Evolutionary conservation across 1,140 invertebrate genomes (phyloP).

Genomic region (Helicoverpa zea): DNA sequence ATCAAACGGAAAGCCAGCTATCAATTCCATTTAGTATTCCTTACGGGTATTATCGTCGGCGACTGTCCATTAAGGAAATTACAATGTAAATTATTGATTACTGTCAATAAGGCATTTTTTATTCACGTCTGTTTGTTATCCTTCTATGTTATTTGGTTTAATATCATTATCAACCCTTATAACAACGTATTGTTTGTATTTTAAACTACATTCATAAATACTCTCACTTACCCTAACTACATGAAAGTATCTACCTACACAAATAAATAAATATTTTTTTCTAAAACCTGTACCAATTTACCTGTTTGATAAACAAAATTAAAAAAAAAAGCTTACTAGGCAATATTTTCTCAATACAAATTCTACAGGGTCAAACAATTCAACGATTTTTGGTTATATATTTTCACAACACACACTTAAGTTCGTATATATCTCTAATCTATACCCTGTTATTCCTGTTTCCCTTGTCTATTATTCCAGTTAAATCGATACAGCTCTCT

Average conservation of each 20-base stretch:
- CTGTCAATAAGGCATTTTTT: neutral
- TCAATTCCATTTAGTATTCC: neutral
- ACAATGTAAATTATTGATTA: constrained; percentile 12
- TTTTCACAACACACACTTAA: neutral
- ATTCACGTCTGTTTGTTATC: too few species aligned
- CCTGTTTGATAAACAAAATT: neutral
- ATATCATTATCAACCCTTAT: too few species aligned
- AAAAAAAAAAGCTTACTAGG: neutral
- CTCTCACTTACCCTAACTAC: too few species aligned
- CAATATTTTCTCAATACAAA: too few species aligned
- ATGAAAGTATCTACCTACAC: too few species aligned
- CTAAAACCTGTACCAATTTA: too few species aligned
- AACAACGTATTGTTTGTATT: too few species aligned
- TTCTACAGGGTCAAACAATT: too few species aligned
- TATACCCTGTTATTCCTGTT: neutral
- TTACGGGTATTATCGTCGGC: neutral
- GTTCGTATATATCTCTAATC: neutral
- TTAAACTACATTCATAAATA: too few species aligned
- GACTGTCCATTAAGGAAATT: neutral
- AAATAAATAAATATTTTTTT: too few species aligned
- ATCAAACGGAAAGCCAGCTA: neutral
- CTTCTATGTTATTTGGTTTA: too few species aligned
- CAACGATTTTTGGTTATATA: neutral
- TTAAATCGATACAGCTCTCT: neutral
- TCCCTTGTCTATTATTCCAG: neutral